Conservation (phyloP, 1,140 invertebrate species). For the Scaptomyza graminum region DNA sequence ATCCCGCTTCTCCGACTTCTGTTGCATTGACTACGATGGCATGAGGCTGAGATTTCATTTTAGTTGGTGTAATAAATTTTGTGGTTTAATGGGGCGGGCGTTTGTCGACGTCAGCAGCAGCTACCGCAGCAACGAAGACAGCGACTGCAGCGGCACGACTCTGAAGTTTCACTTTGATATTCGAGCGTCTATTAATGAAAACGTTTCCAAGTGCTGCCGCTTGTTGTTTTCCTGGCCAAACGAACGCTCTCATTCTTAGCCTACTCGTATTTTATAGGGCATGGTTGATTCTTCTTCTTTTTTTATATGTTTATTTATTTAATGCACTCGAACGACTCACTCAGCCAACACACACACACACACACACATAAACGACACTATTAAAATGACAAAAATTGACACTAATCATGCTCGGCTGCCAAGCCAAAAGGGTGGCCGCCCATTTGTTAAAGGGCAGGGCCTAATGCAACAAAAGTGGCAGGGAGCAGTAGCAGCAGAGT, state of each 20-base stretch:
- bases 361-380: constrained; percentile 62
- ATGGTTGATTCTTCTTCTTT: constrained; percentile 63
- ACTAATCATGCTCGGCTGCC: constrained; percentile 75
- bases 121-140: constrained; percentile 10
- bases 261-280: constrained; percentile 72
- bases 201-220: constrained; percentile 39
- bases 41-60: constrained; percentile 71
- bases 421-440: constrained; percentile 64
- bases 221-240: constrained; percentile 29
- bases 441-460: constrained; percentile 38
- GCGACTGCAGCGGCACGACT: constrained; percentile 53
- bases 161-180: constrained; percentile 80
- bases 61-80: constrained; percentile 82
- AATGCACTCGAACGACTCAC: constrained; percentile 60
- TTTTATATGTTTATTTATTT: constrained; percentile 17
- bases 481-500: constrained; percentile 24
- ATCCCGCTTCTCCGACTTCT: constrained; percentile 20
- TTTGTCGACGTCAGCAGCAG: constrained; percentile 52
- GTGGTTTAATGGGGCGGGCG: constrained; percentile 80
- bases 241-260: constrained; percentile 55
- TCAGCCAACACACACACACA: constrained; percentile 13
- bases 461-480: neutral
- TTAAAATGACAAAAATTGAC: constrained; percentile 82
- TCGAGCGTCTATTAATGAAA: constrained; percentile 80
- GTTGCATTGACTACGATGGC: constrained; percentile 9